Percentiles rank a stretch among this genome's conserved stretches.
Conservation (phyloP, 1,140 invertebrate species). For the Lepidurus couesii region DNA sequence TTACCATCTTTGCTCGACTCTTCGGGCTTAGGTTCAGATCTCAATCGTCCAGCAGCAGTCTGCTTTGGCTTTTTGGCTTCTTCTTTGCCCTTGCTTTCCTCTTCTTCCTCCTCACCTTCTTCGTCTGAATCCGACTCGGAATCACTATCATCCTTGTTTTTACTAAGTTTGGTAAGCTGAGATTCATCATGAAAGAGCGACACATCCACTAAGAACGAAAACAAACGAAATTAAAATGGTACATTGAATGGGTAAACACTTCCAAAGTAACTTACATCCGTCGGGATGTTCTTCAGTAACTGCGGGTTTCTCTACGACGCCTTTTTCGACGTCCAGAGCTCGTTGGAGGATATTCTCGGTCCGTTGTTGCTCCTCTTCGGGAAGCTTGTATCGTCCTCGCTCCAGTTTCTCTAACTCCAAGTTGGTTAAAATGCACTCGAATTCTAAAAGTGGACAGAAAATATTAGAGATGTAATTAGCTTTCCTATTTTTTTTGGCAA, state of each 20-base stretch:
- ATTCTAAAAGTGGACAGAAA: conserved; percentile 56
- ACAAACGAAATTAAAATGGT: conserved; percentile 31
- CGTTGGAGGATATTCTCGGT: conserved; percentile 77
- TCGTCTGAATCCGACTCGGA: conserved; percentile 35
- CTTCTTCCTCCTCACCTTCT: conserved; percentile 31
- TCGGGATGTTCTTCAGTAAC: conserved; percentile 79
- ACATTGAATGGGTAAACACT: conserved; percentile 31
- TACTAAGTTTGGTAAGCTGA: conserved; percentile 57
- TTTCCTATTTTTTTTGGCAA: conserved; percentile 2
- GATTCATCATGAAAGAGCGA: conserved; percentile 72
- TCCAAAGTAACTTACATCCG: conserved; percentile 60
- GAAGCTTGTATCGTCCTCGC: conserved; percentile 59
- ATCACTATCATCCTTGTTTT: conserved; percentile 31
- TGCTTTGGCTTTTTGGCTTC: neutral
- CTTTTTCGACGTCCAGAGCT: conserved; percentile 74
- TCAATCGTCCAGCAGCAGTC: neutral
- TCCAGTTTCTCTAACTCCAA: conserved; percentile 67
- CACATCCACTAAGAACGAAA: conserved; percentile 60
- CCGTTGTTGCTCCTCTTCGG: conserved; percentile 62
- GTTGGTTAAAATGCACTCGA: conserved; percentile 82
- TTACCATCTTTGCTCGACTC: conserved; percentile 7
- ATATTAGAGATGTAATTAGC: neutral
- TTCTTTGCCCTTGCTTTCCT: neutral
- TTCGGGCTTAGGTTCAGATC: conserved; percentile 1
- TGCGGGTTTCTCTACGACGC: conserved; percentile 55